Evolutionary conservation across 1,140 invertebrate species (phyloP).

Genomic region (Drusus annulatus): DNA sequence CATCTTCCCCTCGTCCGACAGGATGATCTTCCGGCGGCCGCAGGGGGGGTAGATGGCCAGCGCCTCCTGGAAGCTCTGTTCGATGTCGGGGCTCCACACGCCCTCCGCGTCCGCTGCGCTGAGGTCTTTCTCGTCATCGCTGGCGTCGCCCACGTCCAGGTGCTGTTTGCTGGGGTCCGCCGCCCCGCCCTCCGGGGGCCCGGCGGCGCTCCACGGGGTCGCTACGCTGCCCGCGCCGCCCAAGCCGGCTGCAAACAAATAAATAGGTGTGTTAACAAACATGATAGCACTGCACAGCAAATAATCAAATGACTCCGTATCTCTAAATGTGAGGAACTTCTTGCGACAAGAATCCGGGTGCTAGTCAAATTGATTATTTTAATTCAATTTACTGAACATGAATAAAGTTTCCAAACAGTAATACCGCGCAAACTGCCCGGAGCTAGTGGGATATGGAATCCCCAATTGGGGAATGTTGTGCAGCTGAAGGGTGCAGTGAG

Average conservation of each 20-base stretch:
- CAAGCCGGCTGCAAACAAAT: conserved; percentile 52
- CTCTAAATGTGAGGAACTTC: too few relatives aligned
- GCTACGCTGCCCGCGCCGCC: conserved; percentile 82
- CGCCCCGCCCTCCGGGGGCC: conserved; percentile 78
- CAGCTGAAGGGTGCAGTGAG: too few relatives aligned
- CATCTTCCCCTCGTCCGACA: conserved; percentile 99
- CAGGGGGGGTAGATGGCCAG: conserved; percentile 99
- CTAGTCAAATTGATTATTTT: too few relatives aligned
- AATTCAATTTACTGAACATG: too few relatives aligned
- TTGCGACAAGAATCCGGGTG: too few relatives aligned
- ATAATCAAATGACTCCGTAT: too few relatives aligned
- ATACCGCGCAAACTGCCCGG: too few relatives aligned
- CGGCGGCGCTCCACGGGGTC: conserved; percentile 68
- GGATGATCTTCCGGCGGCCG: conserved; percentile 98
- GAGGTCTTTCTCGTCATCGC: conserved; percentile 84
- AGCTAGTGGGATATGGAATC: too few relatives aligned
- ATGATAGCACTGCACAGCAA: too few relatives aligned
- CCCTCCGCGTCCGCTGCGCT: conserved; percentile 97
- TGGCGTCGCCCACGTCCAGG: conserved; percentile 87
- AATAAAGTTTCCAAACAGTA: too few relatives aligned
- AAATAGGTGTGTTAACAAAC: too few relatives aligned
- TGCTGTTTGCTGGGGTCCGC: conserved; percentile 86
- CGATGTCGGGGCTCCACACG: conserved; percentile 99
- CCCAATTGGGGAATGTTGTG: too few relatives aligned
- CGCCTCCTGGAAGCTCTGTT: conserved; percentile 99